These are phyloP conservation scores for Hirudo medicinalis DNA, from an alignment of 1,140 invertebrate genomes.

Conservation along the genomic window DNA sequence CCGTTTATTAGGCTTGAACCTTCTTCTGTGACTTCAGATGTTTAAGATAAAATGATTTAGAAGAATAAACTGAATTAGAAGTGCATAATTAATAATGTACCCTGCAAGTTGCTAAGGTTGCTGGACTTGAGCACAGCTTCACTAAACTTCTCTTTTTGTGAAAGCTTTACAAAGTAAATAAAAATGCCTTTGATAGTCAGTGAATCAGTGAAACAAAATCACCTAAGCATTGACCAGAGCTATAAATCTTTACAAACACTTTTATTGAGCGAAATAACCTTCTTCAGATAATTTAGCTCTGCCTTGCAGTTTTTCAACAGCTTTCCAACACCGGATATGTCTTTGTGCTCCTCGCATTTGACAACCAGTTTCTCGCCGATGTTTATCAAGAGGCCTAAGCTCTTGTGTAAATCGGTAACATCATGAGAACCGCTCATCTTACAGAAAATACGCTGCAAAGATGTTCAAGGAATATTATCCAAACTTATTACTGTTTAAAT, in stretches of 20 bases:
- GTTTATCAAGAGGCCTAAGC: not conserved
- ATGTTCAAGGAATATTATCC: no score
- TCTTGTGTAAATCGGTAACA: no score
- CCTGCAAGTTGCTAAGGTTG: not conserved
- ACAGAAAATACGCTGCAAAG: no score
- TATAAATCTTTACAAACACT: no score
- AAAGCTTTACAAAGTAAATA: constrained; percentile 15
- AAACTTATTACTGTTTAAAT: no score
- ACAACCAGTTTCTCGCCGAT: constrained; percentile 2
- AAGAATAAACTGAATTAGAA: no score
- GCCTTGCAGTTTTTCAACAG: constrained; percentile 14
- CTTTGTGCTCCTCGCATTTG: constrained; percentile 6
- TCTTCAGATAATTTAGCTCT: constrained; percentile 9
- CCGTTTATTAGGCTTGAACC: no score
- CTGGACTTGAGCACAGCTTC: not conserved
- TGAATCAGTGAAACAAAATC: no score
- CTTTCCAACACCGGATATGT: constrained; percentile 8
- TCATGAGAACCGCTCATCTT: no score
- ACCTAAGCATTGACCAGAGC: no score
- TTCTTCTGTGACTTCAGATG: no score
- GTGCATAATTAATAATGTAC: constrained; percentile 3
- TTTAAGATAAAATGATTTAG: no score
- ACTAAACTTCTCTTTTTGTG: not conserved
- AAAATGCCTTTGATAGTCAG: constrained; percentile 2
- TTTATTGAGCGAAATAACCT: not conserved